Evolutionary conservation across 37 sponge, comb jelly and placozoan species (phyloP).

Genomic region (Spongia lamella): DNA sequence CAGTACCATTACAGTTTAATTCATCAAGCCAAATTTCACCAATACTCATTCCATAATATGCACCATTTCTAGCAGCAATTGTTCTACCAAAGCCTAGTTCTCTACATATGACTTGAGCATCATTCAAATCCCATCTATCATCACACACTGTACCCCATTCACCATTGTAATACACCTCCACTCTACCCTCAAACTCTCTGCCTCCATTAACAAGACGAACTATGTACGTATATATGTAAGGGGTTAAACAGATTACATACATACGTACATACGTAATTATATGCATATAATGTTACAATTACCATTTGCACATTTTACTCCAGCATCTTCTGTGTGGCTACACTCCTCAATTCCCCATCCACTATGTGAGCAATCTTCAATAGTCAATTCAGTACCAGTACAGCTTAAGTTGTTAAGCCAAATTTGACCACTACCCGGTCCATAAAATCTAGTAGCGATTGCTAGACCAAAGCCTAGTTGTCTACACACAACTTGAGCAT

Average conservation of each 20-base stretch:
- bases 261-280: too few species aligned
- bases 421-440: background rate
- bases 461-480: background rate
- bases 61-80: background rate
- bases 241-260: too few species aligned
- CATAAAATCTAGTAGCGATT: background rate
- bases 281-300: too few species aligned
- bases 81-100: constrained; percentile 13
- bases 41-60: background rate
- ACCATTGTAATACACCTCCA: constrained; percentile 13
- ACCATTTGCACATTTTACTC: too few species aligned
- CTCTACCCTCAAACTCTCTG: background rate
- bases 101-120: constrained; percentile 25
- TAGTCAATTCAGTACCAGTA: background rate
- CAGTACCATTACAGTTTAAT: constrained; percentile 57
- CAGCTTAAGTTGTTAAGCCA: constrained; percentile 1
- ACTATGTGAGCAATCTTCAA: background rate
- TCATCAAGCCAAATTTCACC: constrained; percentile 58
- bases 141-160: constrained; percentile 45
- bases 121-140: background rate
- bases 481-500: constrained; percentile 7
- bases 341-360: background rate
- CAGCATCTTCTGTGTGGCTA: background rate
- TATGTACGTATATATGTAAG: background rate
- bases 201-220: background rate